Percentiles rank a stretch among this genome's conserved stretches.
Conservation (phyloP, 2,797 vertebrate species). For the Sebastes hubbsi region DNA sequence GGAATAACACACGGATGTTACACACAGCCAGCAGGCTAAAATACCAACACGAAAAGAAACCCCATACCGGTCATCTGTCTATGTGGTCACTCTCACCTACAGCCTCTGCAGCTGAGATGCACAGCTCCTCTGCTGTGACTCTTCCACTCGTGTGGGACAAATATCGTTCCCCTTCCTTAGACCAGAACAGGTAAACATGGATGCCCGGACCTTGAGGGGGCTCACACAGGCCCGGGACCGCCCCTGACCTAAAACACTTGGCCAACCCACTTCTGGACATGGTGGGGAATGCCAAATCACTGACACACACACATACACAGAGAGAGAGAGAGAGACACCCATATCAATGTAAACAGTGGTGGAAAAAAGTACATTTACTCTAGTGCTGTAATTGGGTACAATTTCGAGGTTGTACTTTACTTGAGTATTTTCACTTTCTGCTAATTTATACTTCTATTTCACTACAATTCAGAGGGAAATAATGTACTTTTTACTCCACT, state of each 20-base stretch:
- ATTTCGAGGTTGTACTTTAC: background rate
- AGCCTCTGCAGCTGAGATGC: slow-evolving; percentile 83
- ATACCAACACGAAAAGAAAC: background rate
- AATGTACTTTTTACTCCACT: background rate
- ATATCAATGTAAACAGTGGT: background rate
- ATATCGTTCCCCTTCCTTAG: slow-evolving; percentile 78
- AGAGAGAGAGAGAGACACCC: background rate
- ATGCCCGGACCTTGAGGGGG: slow-evolving; percentile 69
- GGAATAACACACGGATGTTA: slow-evolving; percentile 19
- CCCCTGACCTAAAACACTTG: slow-evolving; percentile 43
- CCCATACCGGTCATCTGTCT: background rate
- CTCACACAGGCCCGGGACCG: slow-evolving; percentile 30
- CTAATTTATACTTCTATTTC: background rate
- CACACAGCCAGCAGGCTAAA: background rate
- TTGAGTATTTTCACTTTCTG: background rate
- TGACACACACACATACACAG: background rate
- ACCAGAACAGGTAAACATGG: slow-evolving; percentile 87
- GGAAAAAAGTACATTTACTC: background rate
- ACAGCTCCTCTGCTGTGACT: slow-evolving; percentile 87
- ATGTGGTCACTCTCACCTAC: slow-evolving; percentile 78
- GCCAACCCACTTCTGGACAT: slow-evolving; percentile 77
- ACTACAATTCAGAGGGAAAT: background rate
- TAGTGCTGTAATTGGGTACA: background rate
- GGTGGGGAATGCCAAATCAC: slow-evolving; percentile 4
- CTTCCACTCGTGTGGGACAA: slow-evolving; percentile 73